Evolutionary conservation across 2,113 vertebrate species (phyloP).

Genomic region (Pangasianodon hypophthalmus): DNA sequence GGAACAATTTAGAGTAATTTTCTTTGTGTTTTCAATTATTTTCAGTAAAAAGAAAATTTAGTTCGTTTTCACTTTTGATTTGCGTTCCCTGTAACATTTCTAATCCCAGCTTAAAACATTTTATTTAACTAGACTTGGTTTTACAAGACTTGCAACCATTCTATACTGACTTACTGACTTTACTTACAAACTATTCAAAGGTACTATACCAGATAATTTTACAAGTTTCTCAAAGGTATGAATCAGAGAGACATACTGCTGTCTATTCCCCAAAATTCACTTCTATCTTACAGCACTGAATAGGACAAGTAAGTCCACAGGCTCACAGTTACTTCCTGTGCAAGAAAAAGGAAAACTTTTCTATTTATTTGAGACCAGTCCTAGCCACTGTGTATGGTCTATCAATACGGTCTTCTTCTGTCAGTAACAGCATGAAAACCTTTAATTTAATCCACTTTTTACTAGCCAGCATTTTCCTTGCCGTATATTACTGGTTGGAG

Average conservation of each 20-base stretch:
- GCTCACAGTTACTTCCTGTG: conserved; percentile 40
- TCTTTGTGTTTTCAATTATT: no score
- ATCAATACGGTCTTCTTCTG: conserved; percentile 69
- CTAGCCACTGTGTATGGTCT: conserved; percentile 67
- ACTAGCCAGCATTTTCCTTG: conserved; percentile 46
- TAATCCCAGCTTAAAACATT: background rate
- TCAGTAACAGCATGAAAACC: conserved; percentile 50
- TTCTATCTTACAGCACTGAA: background rate
- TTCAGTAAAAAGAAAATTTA: background rate
- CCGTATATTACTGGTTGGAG: conserved; percentile 28
- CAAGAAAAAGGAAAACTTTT: conserved; percentile 34
- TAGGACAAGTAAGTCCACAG: conserved; percentile 52
- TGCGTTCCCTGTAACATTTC: background rate
- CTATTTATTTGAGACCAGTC: conserved; percentile 69
- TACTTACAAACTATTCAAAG: background rate
- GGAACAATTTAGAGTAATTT: background rate
- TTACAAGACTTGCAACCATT: background rate
- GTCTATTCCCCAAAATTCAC: background rate
- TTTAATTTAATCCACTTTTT: conserved; percentile 61
- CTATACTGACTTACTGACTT: background rate
- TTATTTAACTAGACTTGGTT: background rate
- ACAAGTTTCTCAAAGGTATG: background rate
- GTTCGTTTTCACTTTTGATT: background rate
- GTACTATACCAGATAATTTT: background rate
- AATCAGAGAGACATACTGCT: background rate